These are phyloP conservation scores for Antheraea pernyi DNA, from an alignment of 1,140 invertebrate species.

Conservation along the genomic window DNA sequence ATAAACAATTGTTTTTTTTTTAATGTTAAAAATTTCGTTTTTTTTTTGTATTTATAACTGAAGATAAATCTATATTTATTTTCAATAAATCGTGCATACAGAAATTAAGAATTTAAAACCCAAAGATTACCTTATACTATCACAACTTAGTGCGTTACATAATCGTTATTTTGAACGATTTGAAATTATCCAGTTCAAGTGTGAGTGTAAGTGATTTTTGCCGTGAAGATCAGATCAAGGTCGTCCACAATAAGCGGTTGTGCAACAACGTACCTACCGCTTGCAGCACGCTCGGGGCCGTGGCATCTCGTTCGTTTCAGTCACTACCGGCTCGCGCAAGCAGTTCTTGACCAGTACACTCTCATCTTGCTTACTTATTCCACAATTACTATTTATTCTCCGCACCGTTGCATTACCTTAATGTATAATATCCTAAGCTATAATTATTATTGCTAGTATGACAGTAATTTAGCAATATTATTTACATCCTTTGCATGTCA, in stretches of 20 bases:
- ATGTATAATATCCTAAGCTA: slow-evolving; percentile 5
- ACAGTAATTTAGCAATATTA: slow-evolving; percentile 9
- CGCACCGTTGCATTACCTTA: slow-evolving; percentile 14
- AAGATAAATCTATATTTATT: no score
- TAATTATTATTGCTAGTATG: not conserved
- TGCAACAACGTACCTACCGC: slow-evolving; percentile 31
- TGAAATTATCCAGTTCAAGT: slow-evolving; percentile 23
- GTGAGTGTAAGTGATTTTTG: slow-evolving; percentile 45
- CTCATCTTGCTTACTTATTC: slow-evolving; percentile 24
- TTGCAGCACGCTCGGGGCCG: slow-evolving; percentile 23
- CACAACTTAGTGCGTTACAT: not conserved
- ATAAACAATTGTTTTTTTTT: not conserved
- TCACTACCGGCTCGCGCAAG: slow-evolving; percentile 19
- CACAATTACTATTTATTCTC: slow-evolving; percentile 4
- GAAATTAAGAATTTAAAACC: not conserved
- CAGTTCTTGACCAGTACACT: not conserved
- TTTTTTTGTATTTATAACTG: not conserved
- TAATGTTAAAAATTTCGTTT: not conserved
- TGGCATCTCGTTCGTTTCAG: slow-evolving; percentile 27
- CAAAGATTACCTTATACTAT: not conserved
- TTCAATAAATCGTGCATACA: no score
- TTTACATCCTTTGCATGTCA: slow-evolving; percentile 24
- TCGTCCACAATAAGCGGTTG: slow-evolving; percentile 41
- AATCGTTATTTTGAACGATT: not conserved
- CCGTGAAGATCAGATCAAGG: slow-evolving; percentile 54